These are phyloP conservation scores for Aradophagus sp. DNA, from an alignment of 1,140 invertebrate species.

Conservation along the genomic window DNA sequence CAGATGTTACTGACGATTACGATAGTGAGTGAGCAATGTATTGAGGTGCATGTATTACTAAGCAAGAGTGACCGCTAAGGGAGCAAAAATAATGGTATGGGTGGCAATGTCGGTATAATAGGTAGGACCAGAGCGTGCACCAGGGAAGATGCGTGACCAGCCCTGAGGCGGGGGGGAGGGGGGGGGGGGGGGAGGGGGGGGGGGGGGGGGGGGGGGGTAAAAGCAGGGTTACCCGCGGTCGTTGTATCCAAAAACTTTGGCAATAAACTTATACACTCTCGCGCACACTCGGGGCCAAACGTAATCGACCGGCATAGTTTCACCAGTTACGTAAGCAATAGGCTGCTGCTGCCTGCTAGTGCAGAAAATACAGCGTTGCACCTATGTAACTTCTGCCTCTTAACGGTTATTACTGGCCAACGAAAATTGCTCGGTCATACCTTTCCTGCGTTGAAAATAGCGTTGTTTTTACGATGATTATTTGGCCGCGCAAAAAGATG, in stretches of 20 bases:
- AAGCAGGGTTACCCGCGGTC: conserved; percentile 73
- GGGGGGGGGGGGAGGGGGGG: too few species aligned
- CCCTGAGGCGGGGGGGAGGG: too few species aligned
- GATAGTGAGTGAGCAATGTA: too few species aligned
- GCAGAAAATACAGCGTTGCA: conserved; percentile 54
- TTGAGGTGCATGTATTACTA: too few species aligned
- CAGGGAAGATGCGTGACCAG: too few species aligned
- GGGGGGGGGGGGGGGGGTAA: too few species aligned
- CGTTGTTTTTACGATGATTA: conserved; percentile 6
- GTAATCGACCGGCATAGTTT: conserved; percentile 68
- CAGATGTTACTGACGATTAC: too few species aligned
- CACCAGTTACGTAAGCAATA: conserved; percentile 66
- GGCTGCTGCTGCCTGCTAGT: conserved; percentile 51
- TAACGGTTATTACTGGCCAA: conserved; percentile 43
- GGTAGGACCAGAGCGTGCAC: too few species aligned
- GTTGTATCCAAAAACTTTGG: conserved; percentile 75
- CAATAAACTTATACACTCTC: conserved; percentile 74
- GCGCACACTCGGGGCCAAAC: conserved; percentile 61
- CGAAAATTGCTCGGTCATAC: conserved; percentile 5
- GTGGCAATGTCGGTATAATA: too few species aligned
- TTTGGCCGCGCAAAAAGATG: background rate
- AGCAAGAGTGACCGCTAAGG: too few species aligned
- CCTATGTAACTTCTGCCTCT: conserved; percentile 47
- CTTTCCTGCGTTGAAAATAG: background rate
- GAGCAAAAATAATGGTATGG: too few species aligned